Base-by-base conservation (phyloP, 2,888 invertebrate species). In the Aphodius granarius region DNA sequence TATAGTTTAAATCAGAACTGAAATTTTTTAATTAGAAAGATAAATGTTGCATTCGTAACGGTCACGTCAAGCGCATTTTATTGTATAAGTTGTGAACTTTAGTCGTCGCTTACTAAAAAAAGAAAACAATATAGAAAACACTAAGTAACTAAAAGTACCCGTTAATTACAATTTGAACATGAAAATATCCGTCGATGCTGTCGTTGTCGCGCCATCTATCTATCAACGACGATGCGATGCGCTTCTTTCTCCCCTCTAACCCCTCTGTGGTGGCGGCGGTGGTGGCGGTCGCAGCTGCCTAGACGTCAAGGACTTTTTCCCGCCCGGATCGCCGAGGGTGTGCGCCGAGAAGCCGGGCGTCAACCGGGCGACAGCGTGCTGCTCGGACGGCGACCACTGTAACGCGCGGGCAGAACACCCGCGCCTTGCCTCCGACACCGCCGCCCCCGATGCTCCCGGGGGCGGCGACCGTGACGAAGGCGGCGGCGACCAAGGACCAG, bases 341-440 rank as follows among this genome's bases (percentile, higher is more conserved):
- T 91, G 91, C 86, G 84, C 83, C 79, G 83, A 82, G 80, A 85
- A 84, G 81, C 85, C 86, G 79, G 85, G 86, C 80, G 81, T 84
- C 76, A 76, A 78, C 76, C 72, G 78, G 79, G 86, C 84, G 83
- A 79, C 81, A 74, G 75, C 80, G 78, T 90, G 90, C 87, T 92
- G 92, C 88, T 86, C 88, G 83, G 85, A 89, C 84, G 86, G 85
- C 85, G 90, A 91, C 86, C 88, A 88, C 87, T 92, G 92, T 89
- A 92, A 91, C 87, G 84, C 84, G 81, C 83, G 84, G 81, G 73
- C 81, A 77, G 78, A 71, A 74, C 82, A 81, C 79, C 43, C 68
- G 68, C 79, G 79, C 43, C 79, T 79, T 74, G 78, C 78, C 73
- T 63, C 72, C 76, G 76, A 76, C 70, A 77, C 74, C 76, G 76